Evolutionary conservation across 1,140 invertebrate species (phyloP).

Genomic region (Apis dorsata): DNA sequence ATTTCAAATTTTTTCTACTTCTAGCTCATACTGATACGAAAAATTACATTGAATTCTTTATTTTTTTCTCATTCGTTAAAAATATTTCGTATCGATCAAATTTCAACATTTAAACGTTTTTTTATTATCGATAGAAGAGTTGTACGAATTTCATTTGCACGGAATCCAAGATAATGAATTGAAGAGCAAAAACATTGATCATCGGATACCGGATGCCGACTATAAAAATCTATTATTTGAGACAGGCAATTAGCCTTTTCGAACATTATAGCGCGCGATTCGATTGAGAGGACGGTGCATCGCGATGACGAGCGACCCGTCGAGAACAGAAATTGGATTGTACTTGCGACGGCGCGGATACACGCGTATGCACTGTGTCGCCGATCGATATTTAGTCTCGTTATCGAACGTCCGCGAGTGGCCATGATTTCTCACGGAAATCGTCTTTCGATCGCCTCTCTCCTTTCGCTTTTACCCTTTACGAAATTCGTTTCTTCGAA

Average conservation of each 20-base stretch:
- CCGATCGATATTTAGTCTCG: conserved; percentile 33
- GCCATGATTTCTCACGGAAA: conserved; percentile 17
- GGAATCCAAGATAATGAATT: background rate
- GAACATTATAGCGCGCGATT: background rate
- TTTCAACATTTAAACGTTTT: background rate
- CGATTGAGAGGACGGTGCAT: background rate
- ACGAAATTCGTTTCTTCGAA: no score
- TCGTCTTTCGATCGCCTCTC: background rate
- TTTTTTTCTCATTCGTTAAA: background rate
- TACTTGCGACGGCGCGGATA: conserved; percentile 24
- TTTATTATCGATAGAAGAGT: background rate
- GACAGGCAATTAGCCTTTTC: background rate
- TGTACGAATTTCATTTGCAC: background rate
- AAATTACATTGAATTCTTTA: background rate
- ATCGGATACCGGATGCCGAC: background rate
- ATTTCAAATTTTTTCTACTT: no score
- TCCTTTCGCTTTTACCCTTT: no score
- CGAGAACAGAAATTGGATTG: conserved; percentile 39
- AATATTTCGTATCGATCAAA: background rate
- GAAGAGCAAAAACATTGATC: background rate
- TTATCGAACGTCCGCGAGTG: conserved; percentile 17
- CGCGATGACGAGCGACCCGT: conserved; percentile 10
- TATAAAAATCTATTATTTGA: background rate
- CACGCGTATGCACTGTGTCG: background rate
- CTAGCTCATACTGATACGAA: no score